Evolutionary conservation across 2,113 vertebrate species (phyloP), one percentile per base, ranked within the genome.

Genomic region (Chaenocephalus aceratus): DNA sequence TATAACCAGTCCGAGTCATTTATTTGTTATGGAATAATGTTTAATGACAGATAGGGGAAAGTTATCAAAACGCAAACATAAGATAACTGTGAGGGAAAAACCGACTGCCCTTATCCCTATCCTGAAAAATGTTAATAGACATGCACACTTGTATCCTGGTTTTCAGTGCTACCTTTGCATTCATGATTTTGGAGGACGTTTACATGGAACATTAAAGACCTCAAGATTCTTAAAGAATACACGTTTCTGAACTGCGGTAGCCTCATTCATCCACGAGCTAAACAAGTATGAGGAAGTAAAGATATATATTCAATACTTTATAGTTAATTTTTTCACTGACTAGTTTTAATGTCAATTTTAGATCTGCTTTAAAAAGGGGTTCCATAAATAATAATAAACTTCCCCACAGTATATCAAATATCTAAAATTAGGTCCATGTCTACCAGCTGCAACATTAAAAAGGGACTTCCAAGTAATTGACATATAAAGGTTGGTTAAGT

Each of bases 401-500:
- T 21, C 41, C 36, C 46, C 30, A n/a, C 41, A 64, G 74, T 61
- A 54, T 51, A 69, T 75, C 12, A 75, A 75, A 23, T 15, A 18
- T 21, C 45, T 53, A 14, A 60, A 66, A 69, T 62, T 15, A 62
- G 41, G 52, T 62, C 45, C 45, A 41, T 61, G 44, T 64, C 59
- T 18, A 72, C n/a, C 44, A 56, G 49, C 68, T 13, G 41, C 56
- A 51, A 58, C 46, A 75, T 65, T 75, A 70, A 79, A 54, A 26
- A 10, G 4, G 12, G 7, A 26, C 41, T 23, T 54, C 65, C 26
- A 59, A n/a, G 4, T 2, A 71, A 61, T 34, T 75, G 76, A 75
- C 52, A 65, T 75, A 67, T 80, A 81, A 81, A 81, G 79, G 71
- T 81, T 72, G 75, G 72, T 56, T 51, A 67, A 62, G 26, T 69